Conservation (phyloP, 2,888 invertebrate genomes). For the Galerucella nymphaeae region DNA sequence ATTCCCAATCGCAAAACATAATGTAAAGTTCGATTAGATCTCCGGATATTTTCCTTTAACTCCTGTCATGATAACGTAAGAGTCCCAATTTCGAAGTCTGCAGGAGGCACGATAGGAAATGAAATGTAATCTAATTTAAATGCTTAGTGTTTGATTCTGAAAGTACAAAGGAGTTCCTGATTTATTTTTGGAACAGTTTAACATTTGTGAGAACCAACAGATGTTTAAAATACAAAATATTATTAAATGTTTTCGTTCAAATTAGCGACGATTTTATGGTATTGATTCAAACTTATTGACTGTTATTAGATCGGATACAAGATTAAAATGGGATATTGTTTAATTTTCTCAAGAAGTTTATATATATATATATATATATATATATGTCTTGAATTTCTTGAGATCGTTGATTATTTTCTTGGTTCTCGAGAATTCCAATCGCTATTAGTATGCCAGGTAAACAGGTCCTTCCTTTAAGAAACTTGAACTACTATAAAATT, state of each 20-base stretch:
- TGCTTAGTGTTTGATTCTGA: slow-evolving; percentile 52
- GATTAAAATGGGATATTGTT: too few relatives aligned
- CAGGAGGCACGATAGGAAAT: slow-evolving; percentile 54
- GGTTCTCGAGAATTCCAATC: too few relatives aligned
- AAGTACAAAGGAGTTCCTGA: slow-evolving; percentile 44
- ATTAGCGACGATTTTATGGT: slow-evolving; percentile 11
- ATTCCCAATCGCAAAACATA: slow-evolving; percentile 21
- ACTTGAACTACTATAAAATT: too few relatives aligned
- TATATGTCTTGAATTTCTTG: too few relatives aligned
- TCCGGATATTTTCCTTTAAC: slow-evolving; percentile 37
- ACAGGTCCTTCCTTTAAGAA: too few relatives aligned
- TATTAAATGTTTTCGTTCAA: slow-evolving; percentile 34
- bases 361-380: too few relatives aligned
- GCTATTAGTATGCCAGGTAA: too few relatives aligned
- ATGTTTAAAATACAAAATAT: slow-evolving; percentile 48
- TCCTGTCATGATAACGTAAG: slow-evolving; percentile 37
- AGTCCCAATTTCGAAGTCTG: slow-evolving; percentile 48
- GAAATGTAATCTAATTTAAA: slow-evolving; percentile 55
- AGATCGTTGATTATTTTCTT: too few relatives aligned
- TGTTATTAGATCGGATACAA: too few relatives aligned
- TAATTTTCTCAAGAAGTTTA: too few relatives aligned
- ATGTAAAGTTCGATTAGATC: slow-evolving; percentile 41
- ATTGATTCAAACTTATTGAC: slow-evolving; percentile 7
- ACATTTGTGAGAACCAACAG: slow-evolving; percentile 53
- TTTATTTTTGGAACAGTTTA: slow-evolving; percentile 52